Percentiles rank a stretch among this genome's conserved stretches.
Conservation (phyloP, 2,888 invertebrate genomes). For the Clivina fossor region DNA sequence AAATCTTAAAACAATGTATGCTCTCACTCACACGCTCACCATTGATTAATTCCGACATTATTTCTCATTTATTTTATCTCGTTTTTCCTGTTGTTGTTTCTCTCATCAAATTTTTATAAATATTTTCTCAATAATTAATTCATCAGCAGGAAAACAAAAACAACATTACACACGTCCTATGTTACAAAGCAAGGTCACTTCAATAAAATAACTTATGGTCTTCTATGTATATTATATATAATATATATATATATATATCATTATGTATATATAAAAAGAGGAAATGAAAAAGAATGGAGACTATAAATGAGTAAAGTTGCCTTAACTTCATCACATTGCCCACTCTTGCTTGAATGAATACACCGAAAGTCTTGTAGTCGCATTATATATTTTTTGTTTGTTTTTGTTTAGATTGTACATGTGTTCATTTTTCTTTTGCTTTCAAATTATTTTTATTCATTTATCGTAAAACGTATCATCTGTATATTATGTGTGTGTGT, state of each 20-base stretch:
- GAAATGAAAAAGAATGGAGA: conserved; percentile 50
- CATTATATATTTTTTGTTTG: no score
- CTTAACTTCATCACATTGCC: conserved; percentile 28
- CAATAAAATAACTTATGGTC: conserved; percentile 61
- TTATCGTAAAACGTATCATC: no score
- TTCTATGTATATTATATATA: conserved; percentile 51
- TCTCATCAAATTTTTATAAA: conserved; percentile 11
- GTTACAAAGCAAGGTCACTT: conserved; percentile 66
- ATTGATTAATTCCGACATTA: neutral
- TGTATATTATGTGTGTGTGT: no score
- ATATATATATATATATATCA: conserved; percentile 46
- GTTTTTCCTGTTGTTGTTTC: neutral
- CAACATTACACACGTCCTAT: conserved; percentile 52
- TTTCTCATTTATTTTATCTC: conserved; percentile 1
- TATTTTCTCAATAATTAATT: conserved; percentile 15
- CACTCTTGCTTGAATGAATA: conserved; percentile 20
- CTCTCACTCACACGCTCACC: conserved; percentile 17
- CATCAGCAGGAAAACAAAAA: conserved; percentile 29
- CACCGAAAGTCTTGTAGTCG: conserved; percentile 17
- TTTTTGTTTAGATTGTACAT: conserved; percentile 19
- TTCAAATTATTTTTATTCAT: no score
- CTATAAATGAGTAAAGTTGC: conserved; percentile 36
- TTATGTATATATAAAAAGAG: conserved; percentile 48
- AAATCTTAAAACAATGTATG: conserved; percentile 16
- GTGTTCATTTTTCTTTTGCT: no score